phyloP scores from a whole-genome alignment of 2,113 vertebrate species.

The Gadus macrocephalus region DNA sequence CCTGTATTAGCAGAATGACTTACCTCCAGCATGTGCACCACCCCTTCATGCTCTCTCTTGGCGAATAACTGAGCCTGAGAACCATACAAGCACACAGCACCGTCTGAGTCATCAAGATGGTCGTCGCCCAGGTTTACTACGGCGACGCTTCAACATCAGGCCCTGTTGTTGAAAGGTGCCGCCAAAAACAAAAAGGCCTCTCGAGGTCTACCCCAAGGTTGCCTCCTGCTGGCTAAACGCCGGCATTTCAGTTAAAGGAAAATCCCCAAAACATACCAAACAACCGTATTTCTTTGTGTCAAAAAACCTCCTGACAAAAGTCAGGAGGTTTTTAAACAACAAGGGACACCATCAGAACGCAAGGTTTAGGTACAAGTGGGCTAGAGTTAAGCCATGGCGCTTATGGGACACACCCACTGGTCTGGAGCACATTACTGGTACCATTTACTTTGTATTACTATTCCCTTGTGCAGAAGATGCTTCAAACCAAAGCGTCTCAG shows the following conservation, averaged over 20 bases:
- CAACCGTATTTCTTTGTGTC: neutral
- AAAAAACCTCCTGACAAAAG: neutral
- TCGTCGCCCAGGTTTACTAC: no score
- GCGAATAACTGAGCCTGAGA: constrained; percentile 91
- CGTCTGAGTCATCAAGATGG: no score
- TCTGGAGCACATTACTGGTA: no score
- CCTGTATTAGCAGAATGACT: neutral
- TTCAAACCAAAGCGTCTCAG: neutral
- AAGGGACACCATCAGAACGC: no score
- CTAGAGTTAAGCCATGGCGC: no score
- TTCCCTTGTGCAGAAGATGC: neutral
- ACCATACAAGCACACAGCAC: no score
- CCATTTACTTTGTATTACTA: neutral
- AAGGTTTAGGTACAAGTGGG: no score
- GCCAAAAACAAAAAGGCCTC: neutral
- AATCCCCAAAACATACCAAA: no score
- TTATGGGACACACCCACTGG: no score
- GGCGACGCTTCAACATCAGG: neutral
- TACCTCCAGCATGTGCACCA: constrained; percentile 96
- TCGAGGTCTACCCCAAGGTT: constrained; percentile 33
- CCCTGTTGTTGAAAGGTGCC: neutral
- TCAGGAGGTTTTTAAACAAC: neutral
- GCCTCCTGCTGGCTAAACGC: constrained; percentile 64
- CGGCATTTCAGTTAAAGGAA: no score
- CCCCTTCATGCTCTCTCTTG: constrained; percentile 93